phyloP scores from a whole-genome alignment of 2,797 vertebrate genomes.

The Fringilla coelebs region DNA sequence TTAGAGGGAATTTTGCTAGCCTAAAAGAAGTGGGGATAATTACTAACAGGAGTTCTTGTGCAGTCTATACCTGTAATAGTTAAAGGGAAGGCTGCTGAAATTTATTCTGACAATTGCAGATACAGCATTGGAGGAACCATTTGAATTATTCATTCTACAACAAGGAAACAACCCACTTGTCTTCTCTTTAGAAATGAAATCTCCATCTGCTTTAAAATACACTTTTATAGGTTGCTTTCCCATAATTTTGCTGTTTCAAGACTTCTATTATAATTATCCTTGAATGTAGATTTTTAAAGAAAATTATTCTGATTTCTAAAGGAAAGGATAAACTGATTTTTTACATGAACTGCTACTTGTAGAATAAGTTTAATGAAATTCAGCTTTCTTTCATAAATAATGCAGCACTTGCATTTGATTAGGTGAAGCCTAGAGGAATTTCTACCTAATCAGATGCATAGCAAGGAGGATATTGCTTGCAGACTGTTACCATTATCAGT shows the following conservation, averaged over 20 bases:
- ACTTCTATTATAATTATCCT: slow-evolving; percentile 10
- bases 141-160: slow-evolving; percentile 72
- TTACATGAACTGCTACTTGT: slow-evolving; percentile 12
- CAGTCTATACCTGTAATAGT: slow-evolving; percentile 29
- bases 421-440: slow-evolving; percentile 62
- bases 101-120: slow-evolving; percentile 61
- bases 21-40: slow-evolving; percentile 23
- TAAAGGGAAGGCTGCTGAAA: slow-evolving; percentile 45
- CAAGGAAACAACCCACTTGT: slow-evolving; percentile 55
- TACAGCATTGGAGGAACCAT: slow-evolving; percentile 22
- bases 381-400: slow-evolving; percentile 73
- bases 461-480: slow-evolving; percentile 37
- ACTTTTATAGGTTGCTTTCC: slow-evolving; percentile 4
- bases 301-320: slow-evolving; percentile 38
- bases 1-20: background rate
- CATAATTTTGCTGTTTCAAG: slow-evolving; percentile 12
- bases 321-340: slow-evolving; percentile 19
- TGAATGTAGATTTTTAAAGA: background rate
- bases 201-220: slow-evolving; percentile 34
- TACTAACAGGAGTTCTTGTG: slow-evolving; percentile 26
- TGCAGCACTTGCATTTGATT: slow-evolving; percentile 61
- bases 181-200: slow-evolving; percentile 57
- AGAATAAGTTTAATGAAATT: slow-evolving; percentile 65
- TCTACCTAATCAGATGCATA: slow-evolving; percentile 53
- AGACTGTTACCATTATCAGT: slow-evolving; percentile 27